Evolutionary conservation across 2,113 vertebrate genomes (phyloP), one percentile per base, ranked within the genome.

Genomic region (Rhinoderma darwinii): DNA sequence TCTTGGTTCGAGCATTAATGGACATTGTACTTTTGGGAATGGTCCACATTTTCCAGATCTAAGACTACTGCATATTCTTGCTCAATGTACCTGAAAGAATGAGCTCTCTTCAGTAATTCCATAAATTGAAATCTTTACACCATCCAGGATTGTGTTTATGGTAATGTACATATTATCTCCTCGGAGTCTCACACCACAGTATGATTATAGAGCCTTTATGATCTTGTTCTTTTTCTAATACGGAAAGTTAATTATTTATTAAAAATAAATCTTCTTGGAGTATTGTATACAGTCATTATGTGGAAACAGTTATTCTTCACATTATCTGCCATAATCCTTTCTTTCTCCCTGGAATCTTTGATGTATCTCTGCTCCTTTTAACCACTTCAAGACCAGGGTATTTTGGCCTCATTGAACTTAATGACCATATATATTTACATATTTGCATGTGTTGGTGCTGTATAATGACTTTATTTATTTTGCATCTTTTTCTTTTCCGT

Each of bases 121-220:
- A 87, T 87, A 87, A 87, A 87, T 87, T 87, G 85, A 87, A 87
- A 82, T 82, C 66, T 87, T 82, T 70, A 87, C 50, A 74, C 77
- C 56, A 73, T 82, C 66, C 66, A 87, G 73, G 77, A 87, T 82
- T 82, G 78, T 87, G 85, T 87, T 87, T 87, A 87, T 87, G 78
- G 85, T 87, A 87, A 87, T 87, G 66, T 82, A 81, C 78, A 82
- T 72, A 87, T 81, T 87, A 87, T 81, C 77, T 87, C 78, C 78
- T 82, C 20, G 5, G 84, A 79, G 78, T 82, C 47, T 82, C 39
- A 51, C 27, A 30, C 66, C 66, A 61, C 68, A 74, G 37, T 87
- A 81, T 87, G 78, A 87, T 87, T 50, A 61, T 39, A 22, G 27
- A 61, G 66, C 39, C 66, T 30, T 51, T 74, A 41, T 44, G 39